A percentile compares a stretch with the other conserved stretches of the same genome.
Conservation (phyloP, 2,797 vertebrate genomes). For the Pteronotus mesoamericanus region DNA sequence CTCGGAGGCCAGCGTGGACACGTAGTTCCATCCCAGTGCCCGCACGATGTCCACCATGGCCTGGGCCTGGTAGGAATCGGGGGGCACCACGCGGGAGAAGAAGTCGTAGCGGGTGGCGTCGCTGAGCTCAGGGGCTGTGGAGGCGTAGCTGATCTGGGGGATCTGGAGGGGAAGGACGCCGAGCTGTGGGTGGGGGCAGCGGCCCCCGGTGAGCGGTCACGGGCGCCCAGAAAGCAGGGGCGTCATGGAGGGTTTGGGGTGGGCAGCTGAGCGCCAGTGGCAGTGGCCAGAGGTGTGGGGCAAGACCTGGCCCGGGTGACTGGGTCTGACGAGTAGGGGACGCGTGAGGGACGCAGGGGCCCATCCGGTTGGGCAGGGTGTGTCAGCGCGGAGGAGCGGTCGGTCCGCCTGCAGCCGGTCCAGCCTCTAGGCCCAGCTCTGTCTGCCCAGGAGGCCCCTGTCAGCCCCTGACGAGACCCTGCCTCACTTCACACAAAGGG, state of each 20-base stretch:
- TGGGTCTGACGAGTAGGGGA: neutral
- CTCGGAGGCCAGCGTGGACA: slow-evolving; percentile 92
- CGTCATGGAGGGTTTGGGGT: neutral
- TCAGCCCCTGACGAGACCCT: neutral
- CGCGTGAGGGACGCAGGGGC: neutral
- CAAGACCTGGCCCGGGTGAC: neutral
- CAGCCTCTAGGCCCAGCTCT: neutral
- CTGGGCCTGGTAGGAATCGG: slow-evolving; percentile 94
- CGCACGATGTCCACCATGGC: slow-evolving; percentile 93
- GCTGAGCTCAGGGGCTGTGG: slow-evolving; percentile 92
- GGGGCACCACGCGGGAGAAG: slow-evolving; percentile 93
- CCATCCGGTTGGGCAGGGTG: too few species aligned
- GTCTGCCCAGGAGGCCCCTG: neutral
- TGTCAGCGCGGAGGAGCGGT: neutral
- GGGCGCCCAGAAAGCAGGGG: too few species aligned
- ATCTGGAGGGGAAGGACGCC: slow-evolving; percentile 82
- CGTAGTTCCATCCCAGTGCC: slow-evolving; percentile 93
- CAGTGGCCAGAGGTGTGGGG: neutral
- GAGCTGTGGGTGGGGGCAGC: neutral
- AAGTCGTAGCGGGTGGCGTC: slow-evolving; percentile 93
- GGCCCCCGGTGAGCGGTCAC: too few species aligned
- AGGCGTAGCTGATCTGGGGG: slow-evolving; percentile 95
- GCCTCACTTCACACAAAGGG: neutral
- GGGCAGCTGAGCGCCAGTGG: neutral
- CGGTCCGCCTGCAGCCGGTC: neutral